Base-by-base conservation (phyloP, 1,140 invertebrate species). In the Triops longicaudatus region DNA sequence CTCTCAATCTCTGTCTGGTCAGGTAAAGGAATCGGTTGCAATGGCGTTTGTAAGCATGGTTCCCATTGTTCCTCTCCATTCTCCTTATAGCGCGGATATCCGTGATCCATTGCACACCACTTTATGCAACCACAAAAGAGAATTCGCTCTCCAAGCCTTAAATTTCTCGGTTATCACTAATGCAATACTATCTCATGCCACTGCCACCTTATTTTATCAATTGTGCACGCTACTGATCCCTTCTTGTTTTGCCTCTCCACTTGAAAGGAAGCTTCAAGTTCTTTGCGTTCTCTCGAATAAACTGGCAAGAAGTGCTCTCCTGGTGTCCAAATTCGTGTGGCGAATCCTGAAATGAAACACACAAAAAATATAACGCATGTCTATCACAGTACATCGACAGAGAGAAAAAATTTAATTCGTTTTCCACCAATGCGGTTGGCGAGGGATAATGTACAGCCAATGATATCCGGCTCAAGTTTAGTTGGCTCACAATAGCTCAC, bases 11-110 rank as follows among this genome's bases (percentile, higher is more conserved):
- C 50, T 22, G 22, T 63, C 22, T 63, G 50, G 17, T 63, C 50
- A 63, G 50, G 50, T 63, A 14, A 63, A 63, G 50, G 50, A 63
- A 63, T 17, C 50, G 50, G 50, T 63, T 63, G 50, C 50, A 63
- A 63, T 22, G 50, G 50, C 50, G 50, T 12, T 22, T 9, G n/a
- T 63, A 63, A 22, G 50, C 50, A 63, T n/a, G 50, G 50, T 22
- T 63, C 50, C 50, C 50, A 63, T 63, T 63, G 50, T 63, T 63
- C 50, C 50, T 63, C 50, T 17, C 50, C 50, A 22, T 63, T 63
- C 22, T 63, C 50, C 50, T 63, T 63, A 22, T 12, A 63, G 14
- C 22, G 50, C 50, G 50, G 50, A 63, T 63, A 63, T 63, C 50
- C 50, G 50, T 63, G 50, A 63, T 63, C 50, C 50, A 63, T 63